Percentiles rank a stretch among this genome's conserved stretches.
Evolutionary conservation across 1,140 invertebrate species (phyloP).

Genomic region (Carcinoscorpius rotundicauda): DNA sequence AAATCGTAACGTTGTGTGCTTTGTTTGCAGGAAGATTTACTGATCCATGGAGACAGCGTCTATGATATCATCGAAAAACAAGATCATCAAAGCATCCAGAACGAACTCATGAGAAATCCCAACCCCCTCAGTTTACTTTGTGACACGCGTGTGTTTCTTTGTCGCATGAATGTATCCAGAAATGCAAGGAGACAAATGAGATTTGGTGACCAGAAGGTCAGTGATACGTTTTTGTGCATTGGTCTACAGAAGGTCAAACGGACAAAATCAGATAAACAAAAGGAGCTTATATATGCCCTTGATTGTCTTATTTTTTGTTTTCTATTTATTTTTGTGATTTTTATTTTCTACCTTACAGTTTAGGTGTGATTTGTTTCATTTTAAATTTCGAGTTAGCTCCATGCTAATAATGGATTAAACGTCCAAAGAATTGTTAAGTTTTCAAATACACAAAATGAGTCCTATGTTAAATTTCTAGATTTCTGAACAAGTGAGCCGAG

Average conservation of each 20-base stretch:
- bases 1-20: background rate
- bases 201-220: slow-evolving; percentile 88
- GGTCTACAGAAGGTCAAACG: background rate
- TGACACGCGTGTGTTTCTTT: slow-evolving; percentile 74
- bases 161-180: slow-evolving; percentile 92
- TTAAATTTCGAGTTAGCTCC: no score
- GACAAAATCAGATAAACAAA: background rate
- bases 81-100: slow-evolving; percentile 87
- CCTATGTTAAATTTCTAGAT: no score
- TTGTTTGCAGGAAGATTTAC: slow-evolving; percentile 70
- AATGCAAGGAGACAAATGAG: slow-evolving; percentile 90
- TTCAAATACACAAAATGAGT: no score
- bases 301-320: no score
- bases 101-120: slow-evolving; percentile 58
- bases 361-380: no score
- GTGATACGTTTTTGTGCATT: background rate
- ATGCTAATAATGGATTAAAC: no score
- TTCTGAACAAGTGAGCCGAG: no score
- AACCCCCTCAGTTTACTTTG: slow-evolving; percentile 40
- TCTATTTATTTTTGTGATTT: background rate
- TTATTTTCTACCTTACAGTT: background rate
- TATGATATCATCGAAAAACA: slow-evolving; percentile 98
- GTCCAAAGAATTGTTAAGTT: no score
- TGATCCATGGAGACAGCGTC: slow-evolving; percentile 95
- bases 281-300: background rate